Evolutionary conservation across 2,113 vertebrate species (phyloP), one percentile per base, ranked within the genome.

Genomic region (Aspiorhynchus laticeps): DNA sequence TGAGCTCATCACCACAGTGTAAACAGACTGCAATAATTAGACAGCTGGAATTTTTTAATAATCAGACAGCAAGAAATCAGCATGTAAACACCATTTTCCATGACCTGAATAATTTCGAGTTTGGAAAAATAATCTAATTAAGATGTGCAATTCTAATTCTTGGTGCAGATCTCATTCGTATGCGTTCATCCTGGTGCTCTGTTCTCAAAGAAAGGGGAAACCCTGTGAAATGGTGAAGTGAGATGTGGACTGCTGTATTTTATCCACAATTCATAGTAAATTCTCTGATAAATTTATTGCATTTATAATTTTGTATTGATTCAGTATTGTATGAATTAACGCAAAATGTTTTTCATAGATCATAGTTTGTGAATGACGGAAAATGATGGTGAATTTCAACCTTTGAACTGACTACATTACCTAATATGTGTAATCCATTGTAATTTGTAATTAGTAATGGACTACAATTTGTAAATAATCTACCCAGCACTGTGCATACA

Each of bases 1-100:
- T 80, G 63, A 51, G 63, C 80, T 83, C 80, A 83, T 83, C 61
- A 51, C 17, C 26, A 28, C 79, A 63, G 79, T 48, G 63, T 71
- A 83, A 83, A 71, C 80, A 71, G 38, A 83, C 61, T 8, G 41
- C 61, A 51, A 81, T 83, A 14, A 51, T 83, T 71, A 83, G 79
- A 65, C 79, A 43, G 80, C 63, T 83, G 63, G 41, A 69, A 12
- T 69, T 51, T 65, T 71, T 31, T 5, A 69, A 69, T 83, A 51
- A 83, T 69, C 56, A 81, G 38, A 51, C 61, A 28, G 19, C 41
- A 63, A 81, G 56, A 19, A 81, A 71, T 83, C 36, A 7, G 14
- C 80, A 24, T 46, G 63, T 83, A 83, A 83, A 83, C 80, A 81
- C 11, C 12, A 46, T 69, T 46, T 81, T 43, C 41, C 61, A 69